phyloP scores from a whole-genome alignment of 92 coral and sea anemone species.

The Heteractis magnifica region DNA sequence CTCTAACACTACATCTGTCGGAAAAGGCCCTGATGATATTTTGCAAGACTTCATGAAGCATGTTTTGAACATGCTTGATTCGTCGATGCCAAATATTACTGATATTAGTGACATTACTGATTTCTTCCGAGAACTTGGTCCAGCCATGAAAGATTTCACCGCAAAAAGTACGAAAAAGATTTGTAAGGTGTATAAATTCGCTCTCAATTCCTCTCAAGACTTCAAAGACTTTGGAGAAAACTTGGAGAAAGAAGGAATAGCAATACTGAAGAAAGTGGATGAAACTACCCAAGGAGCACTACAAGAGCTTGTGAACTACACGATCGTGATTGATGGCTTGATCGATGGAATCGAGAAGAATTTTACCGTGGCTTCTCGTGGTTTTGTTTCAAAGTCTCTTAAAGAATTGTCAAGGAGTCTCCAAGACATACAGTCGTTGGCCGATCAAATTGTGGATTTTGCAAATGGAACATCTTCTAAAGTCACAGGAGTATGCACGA shows the following conservation, averaged over 20 bases:
- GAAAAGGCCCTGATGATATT: slow-evolving; percentile 53
- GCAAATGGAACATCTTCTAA: slow-evolving; percentile 60
- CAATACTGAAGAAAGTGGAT: slow-evolving; percentile 34
- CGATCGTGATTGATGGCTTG: slow-evolving; percentile 70
- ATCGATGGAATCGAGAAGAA: slow-evolving; percentile 68
- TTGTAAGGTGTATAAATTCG: slow-evolving; percentile 51
- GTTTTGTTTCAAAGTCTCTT: slow-evolving; percentile 48
- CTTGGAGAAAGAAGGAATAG: slow-evolving; percentile 43
- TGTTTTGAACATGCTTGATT: slow-evolving; percentile 51
- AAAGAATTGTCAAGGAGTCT: slow-evolving; percentile 45
- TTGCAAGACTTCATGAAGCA: slow-evolving; percentile 64
- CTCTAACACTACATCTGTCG: slow-evolving; percentile 26
- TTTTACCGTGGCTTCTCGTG: slow-evolving; percentile 58
- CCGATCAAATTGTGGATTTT: slow-evolving; percentile 43
- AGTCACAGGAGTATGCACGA: slow-evolving; percentile 57
- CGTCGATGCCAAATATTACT: slow-evolving; percentile 62
- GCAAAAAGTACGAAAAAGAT: slow-evolving; percentile 44
- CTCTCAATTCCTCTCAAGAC: slow-evolving; percentile 38
- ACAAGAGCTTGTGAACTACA: slow-evolving; percentile 70
- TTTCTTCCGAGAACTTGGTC: slow-evolving; percentile 63
- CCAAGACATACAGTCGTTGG: slow-evolving; percentile 40
- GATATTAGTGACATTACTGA: slow-evolving; percentile 60
- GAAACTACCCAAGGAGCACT: slow-evolving; percentile 62
- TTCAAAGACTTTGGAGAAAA: slow-evolving; percentile 54
- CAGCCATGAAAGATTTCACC: slow-evolving; percentile 43